Conservation (phyloP, 2,113 vertebrate genomes). For the Corynorhinus townsendii region DNA sequence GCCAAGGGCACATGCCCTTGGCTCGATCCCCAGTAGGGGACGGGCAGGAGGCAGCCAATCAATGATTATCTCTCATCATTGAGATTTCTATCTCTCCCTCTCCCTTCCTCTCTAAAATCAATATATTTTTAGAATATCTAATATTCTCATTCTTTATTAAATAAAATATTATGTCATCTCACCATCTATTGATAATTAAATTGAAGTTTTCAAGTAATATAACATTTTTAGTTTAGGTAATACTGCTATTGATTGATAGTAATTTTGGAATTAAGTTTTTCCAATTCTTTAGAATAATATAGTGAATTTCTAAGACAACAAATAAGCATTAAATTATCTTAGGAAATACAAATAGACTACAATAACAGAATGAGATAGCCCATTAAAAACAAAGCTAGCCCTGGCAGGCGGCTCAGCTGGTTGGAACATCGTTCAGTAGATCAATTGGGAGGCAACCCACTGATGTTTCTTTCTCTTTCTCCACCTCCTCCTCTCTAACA, state of each 20-base stretch:
- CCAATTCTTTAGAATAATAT: background rate
- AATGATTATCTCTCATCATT: no score
- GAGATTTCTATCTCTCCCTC: no score
- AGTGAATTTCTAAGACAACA: constrained; percentile 21
- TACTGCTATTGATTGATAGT: background rate
- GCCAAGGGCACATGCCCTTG: no score
- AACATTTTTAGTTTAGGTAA: constrained; percentile 22
- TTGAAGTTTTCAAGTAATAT: background rate
- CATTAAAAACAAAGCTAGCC: constrained; percentile 23
- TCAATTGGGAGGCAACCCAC: no score
- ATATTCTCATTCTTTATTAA: background rate
- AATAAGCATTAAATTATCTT: background rate
- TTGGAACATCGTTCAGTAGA: background rate
- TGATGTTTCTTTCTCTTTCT: background rate
- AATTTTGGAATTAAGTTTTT: constrained; percentile 47
- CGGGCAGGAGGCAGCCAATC: no score
- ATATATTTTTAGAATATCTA: background rate
- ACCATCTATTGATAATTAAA: constrained; percentile 1
- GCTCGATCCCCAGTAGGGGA: no score
- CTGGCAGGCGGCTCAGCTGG: background rate
- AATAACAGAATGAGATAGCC: background rate
- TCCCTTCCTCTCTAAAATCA: no score
- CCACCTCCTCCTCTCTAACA: background rate
- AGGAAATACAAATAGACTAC: constrained; percentile 26
- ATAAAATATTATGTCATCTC: background rate